Percentiles rank a stretch among this genome's conserved stretches.
These are phyloP conservation scores for Phragmatobia fuliginosa DNA, from an alignment of 2,888 invertebrate genomes.

Conservation along the genomic window DNA sequence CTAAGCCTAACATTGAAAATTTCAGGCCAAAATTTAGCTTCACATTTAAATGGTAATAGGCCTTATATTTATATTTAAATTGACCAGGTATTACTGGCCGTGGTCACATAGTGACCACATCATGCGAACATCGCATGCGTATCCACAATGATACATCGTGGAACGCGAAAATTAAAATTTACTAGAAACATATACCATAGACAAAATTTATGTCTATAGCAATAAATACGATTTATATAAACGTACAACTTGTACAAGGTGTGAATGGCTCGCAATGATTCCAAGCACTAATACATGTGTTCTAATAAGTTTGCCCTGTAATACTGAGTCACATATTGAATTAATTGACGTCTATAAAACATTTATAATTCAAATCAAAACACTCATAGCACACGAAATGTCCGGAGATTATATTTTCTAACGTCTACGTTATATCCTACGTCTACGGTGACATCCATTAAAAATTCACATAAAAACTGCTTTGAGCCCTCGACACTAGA, in stretches of 20 bases:
- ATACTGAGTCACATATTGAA: constrained; percentile 80
- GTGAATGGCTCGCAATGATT: constrained; percentile 34
- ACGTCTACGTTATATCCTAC: constrained; percentile 48
- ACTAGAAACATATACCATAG: background rate
- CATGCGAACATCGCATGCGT: background rate
- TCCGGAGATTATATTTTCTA: constrained; percentile 69
- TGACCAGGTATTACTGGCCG: too few relatives aligned
- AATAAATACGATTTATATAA: background rate
- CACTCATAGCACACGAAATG: constrained; percentile 51
- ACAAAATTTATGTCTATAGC: background rate
- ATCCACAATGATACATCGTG: background rate
- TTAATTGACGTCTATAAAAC: constrained; percentile 74
- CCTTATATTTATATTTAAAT: background rate
- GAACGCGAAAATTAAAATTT: background rate
- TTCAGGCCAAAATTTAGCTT: background rate
- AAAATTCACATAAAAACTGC: constrained; percentile 83
- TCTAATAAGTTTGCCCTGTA: constrained; percentile 73
- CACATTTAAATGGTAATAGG: background rate
- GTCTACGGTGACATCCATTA: constrained; percentile 71
- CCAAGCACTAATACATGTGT: constrained; percentile 41
- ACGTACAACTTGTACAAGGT: too few relatives aligned
- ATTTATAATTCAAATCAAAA: constrained; percentile 45
- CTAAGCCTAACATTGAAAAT: background rate
- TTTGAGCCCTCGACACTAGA: constrained; percentile 79
- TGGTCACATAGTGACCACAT: too few relatives aligned